phyloP scores from a whole-genome alignment of 2,113 vertebrate genomes.

The Pyxicephalus adspersus region DNA sequence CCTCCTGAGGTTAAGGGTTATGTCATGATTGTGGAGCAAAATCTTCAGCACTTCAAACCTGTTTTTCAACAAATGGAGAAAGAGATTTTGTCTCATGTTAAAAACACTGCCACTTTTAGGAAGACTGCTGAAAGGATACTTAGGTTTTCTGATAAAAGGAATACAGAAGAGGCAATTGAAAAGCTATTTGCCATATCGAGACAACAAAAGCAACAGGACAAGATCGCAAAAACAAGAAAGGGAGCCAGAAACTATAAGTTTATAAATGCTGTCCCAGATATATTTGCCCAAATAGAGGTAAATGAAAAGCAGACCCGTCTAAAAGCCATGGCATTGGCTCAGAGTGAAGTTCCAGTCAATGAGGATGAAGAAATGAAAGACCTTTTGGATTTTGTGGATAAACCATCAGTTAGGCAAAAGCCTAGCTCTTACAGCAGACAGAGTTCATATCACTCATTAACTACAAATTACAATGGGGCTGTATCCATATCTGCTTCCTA shows the following conservation, averaged over 20 bases:
- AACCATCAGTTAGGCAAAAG: conserved; percentile 75
- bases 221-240: conserved; percentile 77
- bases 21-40: conserved; percentile 80
- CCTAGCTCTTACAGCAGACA: conserved; percentile 70
- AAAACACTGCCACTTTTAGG: conserved; percentile 85
- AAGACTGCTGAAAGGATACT: conserved; percentile 89
- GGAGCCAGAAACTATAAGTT: conserved; percentile 79
- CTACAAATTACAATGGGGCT: conserved; percentile 70
- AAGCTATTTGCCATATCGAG: conserved; percentile 85
- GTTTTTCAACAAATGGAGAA: conserved; percentile 94
- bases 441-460: conserved; percentile 75
- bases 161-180: conserved; percentile 85
- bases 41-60: conserved; percentile 88
- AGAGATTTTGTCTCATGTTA: conserved; percentile 86
- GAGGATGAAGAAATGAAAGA: conserved; percentile 85
- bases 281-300: conserved; percentile 93
- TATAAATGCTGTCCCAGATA: conserved; percentile 83
- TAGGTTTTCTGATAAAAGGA: conserved; percentile 89
- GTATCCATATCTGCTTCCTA: conserved; percentile 80
- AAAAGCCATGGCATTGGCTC: conserved; percentile 79
- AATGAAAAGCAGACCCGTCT: conserved; percentile 88
- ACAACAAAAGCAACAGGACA: conserved; percentile 76
- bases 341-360: conserved; percentile 85
- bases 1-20: conserved; percentile 86
- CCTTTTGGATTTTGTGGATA: conserved; percentile 86